These are phyloP conservation scores for Diplodus puntazzo DNA, from an alignment of 2,797 vertebrate genomes.

Conservation along the genomic window DNA sequence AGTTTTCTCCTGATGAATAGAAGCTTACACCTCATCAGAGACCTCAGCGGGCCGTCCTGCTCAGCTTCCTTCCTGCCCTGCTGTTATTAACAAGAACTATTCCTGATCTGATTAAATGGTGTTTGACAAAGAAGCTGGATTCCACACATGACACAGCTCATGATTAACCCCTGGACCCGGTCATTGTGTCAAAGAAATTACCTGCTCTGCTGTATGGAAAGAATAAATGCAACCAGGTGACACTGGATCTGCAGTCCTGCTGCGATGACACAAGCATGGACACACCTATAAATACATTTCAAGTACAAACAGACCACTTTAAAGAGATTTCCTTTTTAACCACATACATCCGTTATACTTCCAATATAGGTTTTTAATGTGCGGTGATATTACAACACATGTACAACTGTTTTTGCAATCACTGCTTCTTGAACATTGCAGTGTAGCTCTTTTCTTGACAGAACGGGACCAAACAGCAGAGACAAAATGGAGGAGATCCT, in stretches of 20 bases:
- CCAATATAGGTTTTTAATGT: neutral
- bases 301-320: neutral
- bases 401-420: neutral
- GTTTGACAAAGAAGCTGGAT: constrained; percentile 23
- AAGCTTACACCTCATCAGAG: constrained; percentile 1
- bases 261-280: neutral
- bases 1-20: constrained; percentile 3
- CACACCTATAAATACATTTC: neutral
- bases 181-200: constrained; percentile 12
- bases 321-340: neutral
- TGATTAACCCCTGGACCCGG: neutral
- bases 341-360: neutral
- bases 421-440: neutral
- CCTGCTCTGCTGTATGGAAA: neutral
- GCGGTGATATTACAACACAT: neutral
- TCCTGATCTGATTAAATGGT: constrained; percentile 34
- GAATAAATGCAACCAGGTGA: neutral
- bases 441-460: neutral
- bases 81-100: constrained; percentile 28
- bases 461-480: neutral
- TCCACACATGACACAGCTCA: constrained; percentile 13
- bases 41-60: constrained; percentile 15
- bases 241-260: neutral
- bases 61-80: constrained; percentile 22
- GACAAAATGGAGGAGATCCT: neutral